Evolutionary conservation across 2,113 vertebrate species (phyloP).

Genomic region (Pleuronectes platessa): DNA sequence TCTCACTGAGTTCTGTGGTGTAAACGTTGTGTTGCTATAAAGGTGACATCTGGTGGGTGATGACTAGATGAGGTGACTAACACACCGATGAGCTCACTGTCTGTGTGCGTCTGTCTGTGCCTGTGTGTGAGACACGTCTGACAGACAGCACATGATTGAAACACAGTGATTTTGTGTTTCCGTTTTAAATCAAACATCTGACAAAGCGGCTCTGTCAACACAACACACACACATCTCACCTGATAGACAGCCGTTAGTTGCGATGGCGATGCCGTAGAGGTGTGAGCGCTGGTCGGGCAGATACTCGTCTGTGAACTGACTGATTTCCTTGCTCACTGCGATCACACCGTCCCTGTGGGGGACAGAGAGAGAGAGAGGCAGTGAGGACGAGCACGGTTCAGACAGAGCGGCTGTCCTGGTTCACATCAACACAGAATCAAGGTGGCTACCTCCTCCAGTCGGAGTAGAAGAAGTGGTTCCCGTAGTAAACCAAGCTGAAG

Average conservation of each 20-base stretch:
- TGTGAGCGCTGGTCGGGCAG: conserved; percentile 96
- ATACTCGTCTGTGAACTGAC: conserved; percentile 89
- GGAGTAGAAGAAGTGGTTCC: conserved; percentile 94
- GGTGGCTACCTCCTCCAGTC: conserved; percentile 93
- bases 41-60: no score
- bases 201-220: neutral
- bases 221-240: conserved; percentile 38
- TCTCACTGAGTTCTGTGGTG: no score
- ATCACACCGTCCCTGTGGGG: conserved; percentile 91
- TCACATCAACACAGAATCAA: neutral
- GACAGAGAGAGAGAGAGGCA: neutral
- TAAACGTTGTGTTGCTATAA: no score
- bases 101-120: neutral
- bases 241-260: conserved; percentile 88
- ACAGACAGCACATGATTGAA: no score
- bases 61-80: neutral
- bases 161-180: neutral
- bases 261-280: conserved; percentile 94
- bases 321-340: conserved; percentile 85
- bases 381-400: neutral
- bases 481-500: conserved; percentile 90
- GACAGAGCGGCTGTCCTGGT: neutral
- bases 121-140: neutral
- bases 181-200: neutral
- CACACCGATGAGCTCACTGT: neutral